phyloP scores from a whole-genome alignment of 2,113 vertebrate species.

The Cyphotilapia sp. region DNA sequence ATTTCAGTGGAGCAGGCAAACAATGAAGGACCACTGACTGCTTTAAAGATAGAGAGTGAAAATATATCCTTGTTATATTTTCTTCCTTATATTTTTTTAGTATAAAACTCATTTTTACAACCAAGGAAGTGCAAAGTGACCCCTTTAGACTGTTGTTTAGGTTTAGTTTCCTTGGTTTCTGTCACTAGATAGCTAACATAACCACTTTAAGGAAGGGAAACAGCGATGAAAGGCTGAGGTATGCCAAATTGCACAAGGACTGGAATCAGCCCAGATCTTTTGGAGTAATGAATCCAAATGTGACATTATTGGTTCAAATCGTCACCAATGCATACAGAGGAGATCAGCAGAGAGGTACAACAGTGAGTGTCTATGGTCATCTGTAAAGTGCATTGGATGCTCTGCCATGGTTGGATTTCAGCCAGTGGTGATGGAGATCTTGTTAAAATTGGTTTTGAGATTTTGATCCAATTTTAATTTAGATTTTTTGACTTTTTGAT shows the following conservation, averaged over 20 bases:
- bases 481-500: neutral
- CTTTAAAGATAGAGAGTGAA: neutral
- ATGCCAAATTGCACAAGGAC: neutral
- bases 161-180: neutral
- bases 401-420: neutral
- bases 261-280: neutral
- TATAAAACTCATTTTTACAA: neutral
- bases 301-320: neutral
- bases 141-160: neutral
- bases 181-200: neutral
- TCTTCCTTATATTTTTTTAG: rapidly evolving
- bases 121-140: neutral
- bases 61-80: neutral
- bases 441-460: neutral
- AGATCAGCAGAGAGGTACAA: neutral
- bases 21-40: neutral
- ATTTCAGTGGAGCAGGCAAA: neutral
- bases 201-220: neutral
- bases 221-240: neutral
- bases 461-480: neutral
- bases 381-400: neutral
- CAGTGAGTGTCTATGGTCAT: neutral
- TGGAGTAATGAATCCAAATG: neutral
- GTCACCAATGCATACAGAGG: neutral
- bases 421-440: neutral